Conservation (phyloP, 2,888 invertebrate species). For the Caenorhabditis parvicauda region DNA sequence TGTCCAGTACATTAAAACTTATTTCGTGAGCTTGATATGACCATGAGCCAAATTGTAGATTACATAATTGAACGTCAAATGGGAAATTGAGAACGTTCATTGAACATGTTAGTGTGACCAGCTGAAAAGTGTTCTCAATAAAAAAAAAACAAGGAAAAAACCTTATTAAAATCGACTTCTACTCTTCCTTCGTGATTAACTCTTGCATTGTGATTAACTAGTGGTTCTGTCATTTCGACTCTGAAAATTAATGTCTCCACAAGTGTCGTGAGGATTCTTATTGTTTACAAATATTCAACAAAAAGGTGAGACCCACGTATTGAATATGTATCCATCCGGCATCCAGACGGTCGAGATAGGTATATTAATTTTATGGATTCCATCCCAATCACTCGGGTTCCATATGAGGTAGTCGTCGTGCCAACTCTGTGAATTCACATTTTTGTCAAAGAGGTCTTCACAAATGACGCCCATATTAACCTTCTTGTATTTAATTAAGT, state of each 20-base stretch:
- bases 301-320: slow-evolving; percentile 35
- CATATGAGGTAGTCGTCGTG: slow-evolving; percentile 42
- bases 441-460: not conserved
- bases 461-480: no score
- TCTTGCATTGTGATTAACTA: slow-evolving; percentile 42
- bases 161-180: slow-evolving; percentile 47
- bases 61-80: slow-evolving; percentile 44
- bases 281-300: not conserved
- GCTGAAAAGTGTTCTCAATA: slow-evolving; percentile 15
- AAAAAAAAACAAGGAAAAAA: slow-evolving; percentile 7
- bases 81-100: slow-evolving; percentile 45
- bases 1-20: slow-evolving; percentile 28
- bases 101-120: slow-evolving; percentile 42
- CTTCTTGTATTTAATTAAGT: no score
- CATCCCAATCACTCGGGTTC: slow-evolving; percentile 44
- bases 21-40: slow-evolving; percentile 43
- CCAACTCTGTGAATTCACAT: slow-evolving; percentile 32
- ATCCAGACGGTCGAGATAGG: slow-evolving; percentile 43
- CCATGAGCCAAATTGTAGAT: slow-evolving; percentile 48
- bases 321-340: slow-evolving; percentile 50
- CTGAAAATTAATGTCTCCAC: slow-evolving; percentile 13
- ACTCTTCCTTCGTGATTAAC: slow-evolving; percentile 38
- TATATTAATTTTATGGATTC: slow-evolving; percentile 41
- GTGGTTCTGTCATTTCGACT: slow-evolving; percentile 44
- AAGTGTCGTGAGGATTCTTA: not conserved